Conservation (phyloP, 1,140 invertebrate species). For the Limonius californicus region DNA sequence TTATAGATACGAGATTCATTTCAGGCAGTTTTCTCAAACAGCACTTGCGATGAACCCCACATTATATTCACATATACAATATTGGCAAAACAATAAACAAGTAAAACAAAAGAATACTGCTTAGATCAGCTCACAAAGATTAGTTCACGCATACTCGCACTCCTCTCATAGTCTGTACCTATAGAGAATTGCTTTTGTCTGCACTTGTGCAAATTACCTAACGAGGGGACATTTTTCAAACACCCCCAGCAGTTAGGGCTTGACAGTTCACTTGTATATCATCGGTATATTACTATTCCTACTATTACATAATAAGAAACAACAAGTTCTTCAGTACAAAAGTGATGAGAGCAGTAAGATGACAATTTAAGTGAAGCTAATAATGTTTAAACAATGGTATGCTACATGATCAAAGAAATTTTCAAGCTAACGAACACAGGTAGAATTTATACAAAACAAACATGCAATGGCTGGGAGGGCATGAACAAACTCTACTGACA, state of each 20-base stretch:
- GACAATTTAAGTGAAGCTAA: constrained; percentile 7
- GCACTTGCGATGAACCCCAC: constrained; percentile 34
- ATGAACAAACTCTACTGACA: neutral
- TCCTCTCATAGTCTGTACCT: constrained; percentile 30
- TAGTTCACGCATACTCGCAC: constrained; percentile 30
- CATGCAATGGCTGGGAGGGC: neutral
- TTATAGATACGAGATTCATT: constrained; percentile 40
- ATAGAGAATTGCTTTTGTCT: constrained; percentile 39
- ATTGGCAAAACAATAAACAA: constrained; percentile 40
- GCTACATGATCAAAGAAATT: constrained; percentile 7
- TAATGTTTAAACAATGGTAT: constrained; percentile 6
- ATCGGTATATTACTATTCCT: constrained; percentile 9
- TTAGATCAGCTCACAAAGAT: constrained; percentile 39
- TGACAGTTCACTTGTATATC: constrained; percentile 9
- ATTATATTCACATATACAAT: constrained; percentile 40
- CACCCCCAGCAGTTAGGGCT: neutral
- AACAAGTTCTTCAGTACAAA: constrained; percentile 10
- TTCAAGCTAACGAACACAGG: neutral
- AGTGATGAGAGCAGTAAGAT: constrained; percentile 7
- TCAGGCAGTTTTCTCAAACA: constrained; percentile 35
- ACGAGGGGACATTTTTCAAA: constrained; percentile 1
- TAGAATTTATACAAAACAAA: constrained; percentile 13
- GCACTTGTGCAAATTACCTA: constrained; percentile 34
- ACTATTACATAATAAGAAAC: constrained; percentile 8
- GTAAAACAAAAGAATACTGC: constrained; percentile 41